Evolutionary conservation across 2,888 invertebrate genomes (phyloP).

Genomic region (Alsophila aescularia): DNA sequence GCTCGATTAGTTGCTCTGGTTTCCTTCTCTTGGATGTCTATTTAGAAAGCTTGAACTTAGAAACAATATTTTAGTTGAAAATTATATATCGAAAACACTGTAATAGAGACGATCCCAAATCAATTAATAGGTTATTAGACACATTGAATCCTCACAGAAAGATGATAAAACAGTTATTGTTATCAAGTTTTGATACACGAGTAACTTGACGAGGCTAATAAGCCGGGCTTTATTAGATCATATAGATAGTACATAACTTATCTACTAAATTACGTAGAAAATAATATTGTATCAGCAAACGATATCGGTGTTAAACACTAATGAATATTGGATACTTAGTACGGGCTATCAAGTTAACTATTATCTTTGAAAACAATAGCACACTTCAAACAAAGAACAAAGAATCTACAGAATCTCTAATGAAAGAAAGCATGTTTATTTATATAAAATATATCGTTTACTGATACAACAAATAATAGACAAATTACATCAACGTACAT

Average conservation of each 20-base stretch:
- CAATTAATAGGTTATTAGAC: neutral
- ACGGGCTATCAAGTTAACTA: conserved; percentile 31
- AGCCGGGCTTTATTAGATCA: conserved; percentile 42
- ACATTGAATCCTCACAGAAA: neutral
- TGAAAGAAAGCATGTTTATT: neutral
- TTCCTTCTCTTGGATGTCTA: no score
- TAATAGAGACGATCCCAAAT: neutral
- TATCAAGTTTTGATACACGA: conserved; percentile 1
- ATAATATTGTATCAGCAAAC: conserved; percentile 61
- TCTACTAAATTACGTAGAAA: conserved; percentile 59
- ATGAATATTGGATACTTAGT: conserved; percentile 40
- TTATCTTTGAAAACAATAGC: conserved; percentile 39
- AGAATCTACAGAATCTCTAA: neutral
- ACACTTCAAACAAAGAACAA: no score
- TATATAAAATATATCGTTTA: conserved; percentile 10
- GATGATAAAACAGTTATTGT: conserved; percentile 4
- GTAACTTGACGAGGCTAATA: conserved; percentile 37
- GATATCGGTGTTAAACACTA: conserved; percentile 48
- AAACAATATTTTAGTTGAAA: no score
- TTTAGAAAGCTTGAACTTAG: no score
- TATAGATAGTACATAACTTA: conserved; percentile 45
- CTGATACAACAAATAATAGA: conserved; percentile 5
- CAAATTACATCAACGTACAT: conserved; percentile 65
- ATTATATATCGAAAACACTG: no score
- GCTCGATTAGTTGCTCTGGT: no score